These are phyloP conservation scores for Pseudorasbora parva DNA, from an alignment of 2,113 vertebrate species.

Conservation along the genomic window DNA sequence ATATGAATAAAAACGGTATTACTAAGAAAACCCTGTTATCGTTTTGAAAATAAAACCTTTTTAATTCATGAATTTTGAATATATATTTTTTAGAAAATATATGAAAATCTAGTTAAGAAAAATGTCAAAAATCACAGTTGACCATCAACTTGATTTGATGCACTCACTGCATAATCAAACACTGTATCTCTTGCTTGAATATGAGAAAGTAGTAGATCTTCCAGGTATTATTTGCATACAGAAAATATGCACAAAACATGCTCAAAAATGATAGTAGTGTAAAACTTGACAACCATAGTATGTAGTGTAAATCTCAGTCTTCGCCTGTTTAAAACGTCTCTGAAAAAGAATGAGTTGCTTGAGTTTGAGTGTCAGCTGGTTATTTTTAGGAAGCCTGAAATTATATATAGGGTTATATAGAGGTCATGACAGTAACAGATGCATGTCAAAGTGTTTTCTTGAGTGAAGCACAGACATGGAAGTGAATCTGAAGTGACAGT, in stretches of 20 bases:
- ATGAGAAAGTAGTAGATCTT: not conserved
- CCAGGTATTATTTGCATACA: not conserved
- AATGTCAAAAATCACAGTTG: too few species aligned
- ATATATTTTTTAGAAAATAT: not conserved
- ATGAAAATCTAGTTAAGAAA: not conserved
- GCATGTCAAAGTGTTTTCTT: not conserved
- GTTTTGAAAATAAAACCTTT: too few species aligned
- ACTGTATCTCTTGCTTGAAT: not conserved
- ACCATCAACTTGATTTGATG: not conserved
- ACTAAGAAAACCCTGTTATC: too few species aligned
- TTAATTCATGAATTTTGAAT: not conserved
- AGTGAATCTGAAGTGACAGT: conserved; percentile 34
- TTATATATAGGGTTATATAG: not conserved
- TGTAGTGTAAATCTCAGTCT: not conserved
- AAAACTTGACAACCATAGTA: not conserved
- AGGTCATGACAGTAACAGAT: conserved; percentile 1
- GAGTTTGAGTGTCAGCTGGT: not conserved
- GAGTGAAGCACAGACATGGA: not conserved
- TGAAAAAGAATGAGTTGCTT: not conserved
- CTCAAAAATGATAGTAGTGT: not conserved
- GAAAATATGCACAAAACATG: not conserved
- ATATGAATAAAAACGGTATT: too few species aligned
- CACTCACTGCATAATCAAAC: not conserved
- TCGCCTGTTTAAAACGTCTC: not conserved
- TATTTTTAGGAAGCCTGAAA: not conserved